A percentile compares a stretch with the other conserved stretches of the same genome.
phyloP scores from a whole-genome alignment of 2,888 invertebrate species.

The Callimorpha dominula region DNA sequence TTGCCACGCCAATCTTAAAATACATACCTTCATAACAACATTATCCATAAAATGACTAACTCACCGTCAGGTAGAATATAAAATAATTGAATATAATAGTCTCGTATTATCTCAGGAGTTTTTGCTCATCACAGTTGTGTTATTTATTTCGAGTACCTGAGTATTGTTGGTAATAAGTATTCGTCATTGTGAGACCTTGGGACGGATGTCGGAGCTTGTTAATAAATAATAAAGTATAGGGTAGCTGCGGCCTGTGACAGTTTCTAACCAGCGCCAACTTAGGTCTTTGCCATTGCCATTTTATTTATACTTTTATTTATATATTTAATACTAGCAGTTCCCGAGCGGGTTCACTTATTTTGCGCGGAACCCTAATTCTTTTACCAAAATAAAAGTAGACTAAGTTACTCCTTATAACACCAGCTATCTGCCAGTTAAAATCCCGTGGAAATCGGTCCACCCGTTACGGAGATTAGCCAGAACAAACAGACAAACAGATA shows the following conservation, averaged over 20 bases:
- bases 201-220: conserved; percentile 19
- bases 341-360: too few species aligned
- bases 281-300: neutral
- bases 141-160: conserved; percentile 26
- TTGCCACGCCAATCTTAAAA: conserved; percentile 34
- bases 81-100: conserved; percentile 41
- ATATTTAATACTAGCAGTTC: too few species aligned
- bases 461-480: too few species aligned
- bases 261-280: neutral
- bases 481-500: too few species aligned
- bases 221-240: conserved; percentile 15
- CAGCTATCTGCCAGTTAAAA: too few species aligned
- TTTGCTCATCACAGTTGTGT: conserved; percentile 23
- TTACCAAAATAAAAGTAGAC: too few species aligned
- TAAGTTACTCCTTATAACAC: too few species aligned
- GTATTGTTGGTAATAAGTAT: conserved; percentile 19
- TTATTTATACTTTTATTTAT: too few species aligned
- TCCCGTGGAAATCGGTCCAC: too few species aligned
- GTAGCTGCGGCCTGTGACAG: neutral
- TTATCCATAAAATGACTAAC: conserved; percentile 41
- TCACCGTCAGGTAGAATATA: conserved; percentile 36
- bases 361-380: too few species aligned
- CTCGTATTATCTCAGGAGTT: conserved; percentile 23
- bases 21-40: conserved; percentile 30
- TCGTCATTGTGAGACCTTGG: conserved; percentile 21